These are phyloP conservation scores for Lepidonotus clava DNA, from an alignment of 2,888 invertebrate genomes.

Conservation along the genomic window DNA sequence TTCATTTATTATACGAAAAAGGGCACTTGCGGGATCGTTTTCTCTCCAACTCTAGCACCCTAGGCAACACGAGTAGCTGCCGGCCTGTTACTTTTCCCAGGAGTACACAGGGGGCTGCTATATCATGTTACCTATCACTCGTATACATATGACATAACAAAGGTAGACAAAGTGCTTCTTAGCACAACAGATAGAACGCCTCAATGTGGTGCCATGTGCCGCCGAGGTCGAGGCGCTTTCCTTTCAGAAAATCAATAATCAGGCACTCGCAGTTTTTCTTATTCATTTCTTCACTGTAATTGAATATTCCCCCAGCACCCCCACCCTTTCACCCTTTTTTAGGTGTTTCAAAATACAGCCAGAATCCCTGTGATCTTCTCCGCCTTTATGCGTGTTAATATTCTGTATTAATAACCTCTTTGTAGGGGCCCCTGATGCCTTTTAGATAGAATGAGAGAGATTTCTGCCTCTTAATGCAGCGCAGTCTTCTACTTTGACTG, in stretches of 20 bases:
- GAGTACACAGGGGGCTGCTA: not conserved
- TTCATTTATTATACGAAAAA: no score
- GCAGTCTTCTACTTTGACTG: slow-evolving; percentile 15
- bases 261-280: slow-evolving; percentile 17
- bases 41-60: not conserved
- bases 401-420: slow-evolving; percentile 50
- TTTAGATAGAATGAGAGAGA: slow-evolving; percentile 43
- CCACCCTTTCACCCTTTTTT: slow-evolving; percentile 37
- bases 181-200: slow-evolving; percentile 2
- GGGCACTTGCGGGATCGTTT: no score
- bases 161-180: not conserved
- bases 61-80: not conserved
- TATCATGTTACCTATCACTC: not conserved
- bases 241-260: slow-evolving; percentile 35
- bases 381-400: slow-evolving; percentile 45
- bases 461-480: slow-evolving; percentile 35
- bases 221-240: not conserved
- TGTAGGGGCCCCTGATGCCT: not conserved
- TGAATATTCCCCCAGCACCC: slow-evolving; percentile 44
- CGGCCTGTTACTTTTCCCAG: not conserved
- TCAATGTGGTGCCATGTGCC: not conserved
- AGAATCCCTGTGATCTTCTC: slow-evolving; percentile 9
- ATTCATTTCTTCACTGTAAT: slow-evolving; percentile 42
- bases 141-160: not conserved
- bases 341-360: slow-evolving; percentile 30